Evolutionary conservation across 2,888 invertebrate species (phyloP).

Genomic region (Osmoderma eremita): DNA sequence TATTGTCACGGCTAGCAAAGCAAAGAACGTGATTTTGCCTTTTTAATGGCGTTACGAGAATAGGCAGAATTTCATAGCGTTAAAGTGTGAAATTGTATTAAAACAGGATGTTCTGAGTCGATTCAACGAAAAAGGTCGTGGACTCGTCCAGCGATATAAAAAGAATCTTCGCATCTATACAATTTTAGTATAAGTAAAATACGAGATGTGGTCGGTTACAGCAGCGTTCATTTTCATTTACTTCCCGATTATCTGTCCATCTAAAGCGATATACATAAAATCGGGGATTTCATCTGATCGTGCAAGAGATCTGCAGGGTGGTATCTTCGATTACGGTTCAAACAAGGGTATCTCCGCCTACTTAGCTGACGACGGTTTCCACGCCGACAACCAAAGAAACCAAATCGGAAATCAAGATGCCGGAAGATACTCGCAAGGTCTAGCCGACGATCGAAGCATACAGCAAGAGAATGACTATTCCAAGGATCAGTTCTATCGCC

Average conservation of each 20-base stretch:
- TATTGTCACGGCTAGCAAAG: not conserved
- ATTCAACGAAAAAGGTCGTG: constrained; percentile 17
- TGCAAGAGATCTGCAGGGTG: constrained; percentile 43
- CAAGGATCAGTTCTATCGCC: constrained; percentile 56
- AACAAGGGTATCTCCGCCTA: constrained; percentile 53
- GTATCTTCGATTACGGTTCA: constrained; percentile 45
- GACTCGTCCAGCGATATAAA: constrained; percentile 13
- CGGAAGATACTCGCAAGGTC: constrained; percentile 55
- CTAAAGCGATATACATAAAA: constrained; percentile 45
- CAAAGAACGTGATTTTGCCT: too few relatives aligned
- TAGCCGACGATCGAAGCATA: constrained; percentile 55
- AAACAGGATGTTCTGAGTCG: constrained; percentile 26
- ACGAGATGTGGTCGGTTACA: too few relatives aligned
- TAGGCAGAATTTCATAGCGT: not conserved
- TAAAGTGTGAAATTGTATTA: constrained; percentile 33
- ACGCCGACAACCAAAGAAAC: constrained; percentile 56
- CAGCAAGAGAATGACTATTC: constrained; percentile 55
- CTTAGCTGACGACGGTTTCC: constrained; percentile 57
- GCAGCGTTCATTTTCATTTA: not conserved
- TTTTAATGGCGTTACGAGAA: too few relatives aligned
- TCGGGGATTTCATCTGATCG: constrained; percentile 46
- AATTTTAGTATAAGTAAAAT: too few relatives aligned
- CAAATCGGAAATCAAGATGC: constrained; percentile 54
- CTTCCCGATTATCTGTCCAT: not conserved
- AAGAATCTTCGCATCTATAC: constrained; percentile 2